A percentile compares a stretch with the other conserved stretches of the same genome.
Conservation (phyloP, 1,140 invertebrate genomes). For the Amphibalanus amphitrite region DNA sequence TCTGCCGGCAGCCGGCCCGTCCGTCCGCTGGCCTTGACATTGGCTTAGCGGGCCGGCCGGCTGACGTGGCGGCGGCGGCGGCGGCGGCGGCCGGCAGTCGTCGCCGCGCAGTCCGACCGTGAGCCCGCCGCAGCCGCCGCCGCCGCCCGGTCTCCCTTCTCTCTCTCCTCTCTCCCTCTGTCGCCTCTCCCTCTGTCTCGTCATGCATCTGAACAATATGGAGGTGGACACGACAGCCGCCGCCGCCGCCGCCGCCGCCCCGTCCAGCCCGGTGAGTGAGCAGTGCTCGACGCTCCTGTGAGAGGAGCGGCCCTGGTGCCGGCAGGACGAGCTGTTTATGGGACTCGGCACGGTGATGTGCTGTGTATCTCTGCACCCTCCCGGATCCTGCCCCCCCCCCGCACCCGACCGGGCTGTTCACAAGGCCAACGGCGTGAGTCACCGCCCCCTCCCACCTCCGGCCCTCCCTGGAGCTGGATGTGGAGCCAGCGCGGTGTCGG, state of each 20-base stretch:
- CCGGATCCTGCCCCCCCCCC: too few relatives aligned
- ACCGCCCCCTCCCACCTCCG: too few relatives aligned
- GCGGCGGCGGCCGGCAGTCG: not conserved
- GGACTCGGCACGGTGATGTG: not conserved
- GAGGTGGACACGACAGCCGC: not conserved
- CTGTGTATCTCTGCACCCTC: not conserved
- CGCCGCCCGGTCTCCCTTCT: not conserved
- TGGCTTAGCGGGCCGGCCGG: not conserved
- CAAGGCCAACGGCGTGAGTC: too few relatives aligned
- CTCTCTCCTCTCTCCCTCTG: not conserved
- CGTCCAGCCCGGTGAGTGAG: not conserved
- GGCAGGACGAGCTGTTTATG: too few relatives aligned
- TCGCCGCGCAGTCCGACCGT: slow-evolving; percentile 3
- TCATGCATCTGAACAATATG: not conserved
- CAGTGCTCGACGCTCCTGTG: too few relatives aligned
- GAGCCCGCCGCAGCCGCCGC: too few relatives aligned
- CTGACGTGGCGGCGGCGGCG: not conserved
- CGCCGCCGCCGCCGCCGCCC: too few relatives aligned
- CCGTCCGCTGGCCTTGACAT: not conserved
- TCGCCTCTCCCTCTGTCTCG: not conserved
- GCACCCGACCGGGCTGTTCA: too few relatives aligned
- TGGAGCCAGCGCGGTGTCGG: not conserved
- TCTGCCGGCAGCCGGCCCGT: not conserved
- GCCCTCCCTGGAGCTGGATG: too few relatives aligned
- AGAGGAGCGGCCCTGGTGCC: too few relatives aligned